Evolutionary conservation across 2,113 vertebrate species (phyloP), one percentile per base, ranked within the genome.

Genomic region (Salvelinus alpinus): DNA sequence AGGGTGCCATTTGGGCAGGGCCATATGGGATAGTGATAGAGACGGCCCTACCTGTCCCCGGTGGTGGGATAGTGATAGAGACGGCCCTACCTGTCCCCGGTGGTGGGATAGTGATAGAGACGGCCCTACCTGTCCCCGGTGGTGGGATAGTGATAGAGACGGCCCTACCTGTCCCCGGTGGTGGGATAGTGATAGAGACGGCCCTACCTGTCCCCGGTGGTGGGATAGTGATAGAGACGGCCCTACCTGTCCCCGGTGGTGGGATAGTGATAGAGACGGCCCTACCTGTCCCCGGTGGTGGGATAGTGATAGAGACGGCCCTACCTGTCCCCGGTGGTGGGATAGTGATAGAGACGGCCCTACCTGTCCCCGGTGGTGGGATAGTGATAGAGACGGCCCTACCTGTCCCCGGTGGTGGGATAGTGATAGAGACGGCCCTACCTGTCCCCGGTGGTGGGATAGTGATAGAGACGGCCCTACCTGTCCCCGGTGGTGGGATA

Each of bases 321-420:
- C 31, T 34, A 99, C 98, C 94, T 99, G 98, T 71, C 98, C 98
- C 88, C 98, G 91, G 83, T 99, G 98, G 82, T 99, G 98, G 79
- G 24, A 24, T 24, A 34, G 31, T 34, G 31, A 34, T 7, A 34
- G 31, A 34, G 6, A 34, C 31, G 1, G 31, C 31, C 31, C 31
- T 34, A 99, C 98, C 94, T 99, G 98, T 71, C 98, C 98, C 88
- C 98, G 91, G 83, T 99, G 98, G 82, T 99, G 98, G 79, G 24
- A 24, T 24, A 34, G 31, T 34, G 31, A 34, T 7, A 34, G 31
- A 34, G 6, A 34, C 31, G 1, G 31, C 31, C 31, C 31, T 34
- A 99, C 98, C 94, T 99, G 98, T 71, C 98, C 98, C 88, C 98
- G 91, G 83, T 99, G 98, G 82, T 99, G 98, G 79, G 24, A 24